phyloP scores from a whole-genome alignment of 2,888 invertebrate species.

The Erebia ligea region DNA sequence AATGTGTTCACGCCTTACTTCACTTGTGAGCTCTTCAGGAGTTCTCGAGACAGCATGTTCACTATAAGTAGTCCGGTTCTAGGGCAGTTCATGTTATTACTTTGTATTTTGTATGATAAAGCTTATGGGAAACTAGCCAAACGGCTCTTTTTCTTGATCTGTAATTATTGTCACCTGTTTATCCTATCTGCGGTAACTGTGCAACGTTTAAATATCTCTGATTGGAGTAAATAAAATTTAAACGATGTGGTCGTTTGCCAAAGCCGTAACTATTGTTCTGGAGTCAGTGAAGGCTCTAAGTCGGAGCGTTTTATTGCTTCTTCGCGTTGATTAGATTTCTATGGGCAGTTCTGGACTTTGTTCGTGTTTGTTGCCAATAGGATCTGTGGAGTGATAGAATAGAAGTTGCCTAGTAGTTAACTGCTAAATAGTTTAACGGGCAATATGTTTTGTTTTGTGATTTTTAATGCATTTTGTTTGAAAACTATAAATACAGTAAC shows the following conservation, averaged over 20 bases:
- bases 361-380: constrained; percentile 16
- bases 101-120: not conserved
- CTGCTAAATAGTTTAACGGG: no score
- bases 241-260: constrained; percentile 66
- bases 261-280: constrained; percentile 49
- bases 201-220: not conserved
- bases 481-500: no score
- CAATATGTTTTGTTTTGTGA: no score
- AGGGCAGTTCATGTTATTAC: not conserved
- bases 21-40: not conserved
- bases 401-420: not conserved
- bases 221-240: constrained; percentile 66
- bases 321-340: constrained; percentile 42
- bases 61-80: not conserved
- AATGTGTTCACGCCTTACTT: no score
- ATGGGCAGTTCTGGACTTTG: constrained; percentile 26
- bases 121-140: not conserved
- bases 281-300: constrained; percentile 37
- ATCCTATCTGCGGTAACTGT: not conserved
- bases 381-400: not conserved
- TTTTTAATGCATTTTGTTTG: no score
- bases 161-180: not conserved
- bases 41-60: not conserved
- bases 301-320: constrained; percentile 40
- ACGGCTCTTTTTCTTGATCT: not conserved